Conservation (phyloP, 2,113 vertebrate genomes). For the Uropsilus gracilis region DNA sequence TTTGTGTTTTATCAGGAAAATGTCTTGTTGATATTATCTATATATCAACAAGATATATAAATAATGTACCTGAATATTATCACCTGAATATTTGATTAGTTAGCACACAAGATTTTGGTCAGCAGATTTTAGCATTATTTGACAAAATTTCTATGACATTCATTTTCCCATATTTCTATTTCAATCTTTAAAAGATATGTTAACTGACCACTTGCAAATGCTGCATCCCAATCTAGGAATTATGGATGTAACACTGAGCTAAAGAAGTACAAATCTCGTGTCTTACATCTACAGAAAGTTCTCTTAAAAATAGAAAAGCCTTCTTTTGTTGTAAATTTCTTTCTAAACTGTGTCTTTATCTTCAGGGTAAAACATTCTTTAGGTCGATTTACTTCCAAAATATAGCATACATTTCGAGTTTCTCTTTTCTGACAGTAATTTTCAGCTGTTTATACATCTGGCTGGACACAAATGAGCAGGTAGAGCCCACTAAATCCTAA, state of each 20-base stretch:
- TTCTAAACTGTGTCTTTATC: not conserved
- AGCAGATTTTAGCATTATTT: not conserved
- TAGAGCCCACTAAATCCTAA: constrained; percentile 57
- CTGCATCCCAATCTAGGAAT: not conserved
- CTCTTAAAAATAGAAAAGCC: not conserved
- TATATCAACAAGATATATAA: not conserved
- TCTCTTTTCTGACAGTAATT: constrained; percentile 20
- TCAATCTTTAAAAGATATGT: not conserved
- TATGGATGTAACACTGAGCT: not conserved
- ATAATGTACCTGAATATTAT: not conserved
- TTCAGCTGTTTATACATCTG: constrained; percentile 49
- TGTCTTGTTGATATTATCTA: not conserved
- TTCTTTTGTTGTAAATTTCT: not conserved
- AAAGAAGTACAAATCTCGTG: not conserved
- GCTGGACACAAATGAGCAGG: constrained; percentile 54
- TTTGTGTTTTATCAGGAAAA: not conserved
- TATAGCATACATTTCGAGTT: not conserved
- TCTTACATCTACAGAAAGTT: not conserved
- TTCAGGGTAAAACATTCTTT: not conserved
- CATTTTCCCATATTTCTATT: not conserved
- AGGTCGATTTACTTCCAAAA: not conserved
- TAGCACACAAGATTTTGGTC: accelerated
- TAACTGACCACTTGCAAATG: not conserved
- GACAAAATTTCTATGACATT: not conserved
- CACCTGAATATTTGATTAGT: too few species aligned